Conservation (phyloP, 2,888 invertebrate species). For the Papilio protenor region DNA sequence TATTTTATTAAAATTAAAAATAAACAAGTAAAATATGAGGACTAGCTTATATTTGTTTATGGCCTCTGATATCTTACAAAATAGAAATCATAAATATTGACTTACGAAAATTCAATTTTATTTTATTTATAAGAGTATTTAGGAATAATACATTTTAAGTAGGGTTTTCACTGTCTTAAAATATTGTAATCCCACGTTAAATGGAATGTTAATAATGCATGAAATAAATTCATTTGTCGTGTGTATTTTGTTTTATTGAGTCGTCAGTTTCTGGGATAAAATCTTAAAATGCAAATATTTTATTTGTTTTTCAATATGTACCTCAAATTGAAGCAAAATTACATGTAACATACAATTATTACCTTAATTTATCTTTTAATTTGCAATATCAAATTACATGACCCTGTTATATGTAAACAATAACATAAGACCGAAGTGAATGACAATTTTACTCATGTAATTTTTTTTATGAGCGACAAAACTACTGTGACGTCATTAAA, state of each 20-base stretch:
- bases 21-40: conserved; percentile 47
- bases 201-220: conserved; percentile 10
- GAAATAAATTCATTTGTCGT: conserved; percentile 21
- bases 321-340: too few relatives aligned
- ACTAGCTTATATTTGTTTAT: conserved; percentile 67
- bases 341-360: too few relatives aligned
- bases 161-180: not conserved
- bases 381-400: not conserved
- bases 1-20: conserved; percentile 24
- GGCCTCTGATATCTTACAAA: conserved; percentile 62
- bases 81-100: conserved; percentile 26
- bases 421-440: not conserved
- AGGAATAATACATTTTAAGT: not conserved
- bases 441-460: not conserved
- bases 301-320: too few relatives aligned
- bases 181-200: not conserved
- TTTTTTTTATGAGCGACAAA: not conserved
- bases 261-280: not conserved
- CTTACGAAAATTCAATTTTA: not conserved
- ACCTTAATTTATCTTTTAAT: too few relatives aligned
- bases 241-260: not conserved
- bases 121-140: conserved; percentile 24
- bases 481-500: not conserved
- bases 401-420: conserved; percentile 15
- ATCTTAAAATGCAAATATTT: not conserved